These are phyloP conservation scores for Atethmia centrago DNA, from an alignment of 2,888 invertebrate genomes.

Conservation along the genomic window DNA sequence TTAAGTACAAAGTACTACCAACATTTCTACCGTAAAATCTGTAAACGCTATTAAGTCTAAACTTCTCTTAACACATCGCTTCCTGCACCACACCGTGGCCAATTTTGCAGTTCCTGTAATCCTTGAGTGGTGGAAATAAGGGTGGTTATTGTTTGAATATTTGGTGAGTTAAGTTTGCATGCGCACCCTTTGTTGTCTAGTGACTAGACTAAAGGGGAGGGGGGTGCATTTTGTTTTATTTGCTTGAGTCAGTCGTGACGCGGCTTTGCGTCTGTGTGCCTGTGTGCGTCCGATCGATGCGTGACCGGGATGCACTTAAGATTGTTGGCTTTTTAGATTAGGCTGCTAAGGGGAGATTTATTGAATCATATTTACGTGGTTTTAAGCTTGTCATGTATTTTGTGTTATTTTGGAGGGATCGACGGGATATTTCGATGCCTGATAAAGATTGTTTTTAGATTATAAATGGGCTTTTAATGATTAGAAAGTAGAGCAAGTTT, in stretches of 20 bases:
- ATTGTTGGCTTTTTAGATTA: conserved; percentile 58
- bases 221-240: conserved; percentile 88
- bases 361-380: conserved; percentile 38
- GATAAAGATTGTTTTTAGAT: not conserved
- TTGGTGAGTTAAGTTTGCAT: conserved; percentile 71
- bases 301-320: conserved; percentile 75
- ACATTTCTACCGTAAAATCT: conserved; percentile 82
- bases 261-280: conserved; percentile 59
- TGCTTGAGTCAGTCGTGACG: conserved; percentile 75
- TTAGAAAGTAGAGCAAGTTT: not conserved
- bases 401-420: not conserved
- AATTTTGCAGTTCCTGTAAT: conserved; percentile 47
- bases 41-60: conserved; percentile 87
- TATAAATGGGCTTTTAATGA: not conserved
- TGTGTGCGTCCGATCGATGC: conserved; percentile 75
- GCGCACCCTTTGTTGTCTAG: conserved; percentile 88
- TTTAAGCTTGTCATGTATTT: conserved; percentile 16
- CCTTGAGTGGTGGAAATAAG: conserved; percentile 59
- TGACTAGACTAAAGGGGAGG: conserved; percentile 82
- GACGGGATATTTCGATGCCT: not conserved
- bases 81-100: conserved; percentile 73
- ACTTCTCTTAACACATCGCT: conserved; percentile 86
- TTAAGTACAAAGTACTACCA: conserved; percentile 62
- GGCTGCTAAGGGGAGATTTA: conserved; percentile 43
- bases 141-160: conserved; percentile 61